Conservation (phyloP, 2,797 vertebrate genomes). For the Mico argentatus region DNA sequence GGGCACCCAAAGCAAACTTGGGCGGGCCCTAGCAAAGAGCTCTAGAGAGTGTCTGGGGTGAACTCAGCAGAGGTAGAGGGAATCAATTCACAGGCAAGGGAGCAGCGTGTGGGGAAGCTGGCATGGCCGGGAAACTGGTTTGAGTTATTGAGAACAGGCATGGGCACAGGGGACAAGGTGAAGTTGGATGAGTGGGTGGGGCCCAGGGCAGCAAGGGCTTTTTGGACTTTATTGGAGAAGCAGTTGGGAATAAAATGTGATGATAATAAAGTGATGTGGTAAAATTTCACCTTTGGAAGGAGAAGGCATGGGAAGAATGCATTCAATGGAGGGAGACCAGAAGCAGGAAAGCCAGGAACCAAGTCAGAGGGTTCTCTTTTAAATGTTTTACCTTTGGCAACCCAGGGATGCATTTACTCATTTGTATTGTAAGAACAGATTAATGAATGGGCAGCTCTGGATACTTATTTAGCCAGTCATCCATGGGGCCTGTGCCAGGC, state of each 20-base stretch:
- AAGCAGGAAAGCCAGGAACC: neutral
- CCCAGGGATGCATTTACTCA: neutral
- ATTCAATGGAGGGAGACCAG: neutral
- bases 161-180: too few relatives aligned
- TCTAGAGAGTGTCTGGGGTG: neutral
- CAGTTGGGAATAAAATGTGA: neutral
- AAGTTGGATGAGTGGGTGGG: accelerated
- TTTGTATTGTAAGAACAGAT: neutral
- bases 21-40: neutral
- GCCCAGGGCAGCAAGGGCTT: neutral
- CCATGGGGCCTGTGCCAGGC: accelerated
- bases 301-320: neutral
- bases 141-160: too few relatives aligned
- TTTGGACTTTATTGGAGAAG: neutral
- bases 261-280: neutral
- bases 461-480: neutral
- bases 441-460: neutral
- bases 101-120: neutral
- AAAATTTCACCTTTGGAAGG: neutral
- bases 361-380: neutral
- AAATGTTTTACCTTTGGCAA: neutral
- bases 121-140: neutral
- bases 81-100: too few relatives aligned
- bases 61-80: neutral
- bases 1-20: neutral